These are phyloP conservation scores for Balanococcus diminutus DNA, from an alignment of 2,888 invertebrate species.

Conservation along the genomic window DNA sequence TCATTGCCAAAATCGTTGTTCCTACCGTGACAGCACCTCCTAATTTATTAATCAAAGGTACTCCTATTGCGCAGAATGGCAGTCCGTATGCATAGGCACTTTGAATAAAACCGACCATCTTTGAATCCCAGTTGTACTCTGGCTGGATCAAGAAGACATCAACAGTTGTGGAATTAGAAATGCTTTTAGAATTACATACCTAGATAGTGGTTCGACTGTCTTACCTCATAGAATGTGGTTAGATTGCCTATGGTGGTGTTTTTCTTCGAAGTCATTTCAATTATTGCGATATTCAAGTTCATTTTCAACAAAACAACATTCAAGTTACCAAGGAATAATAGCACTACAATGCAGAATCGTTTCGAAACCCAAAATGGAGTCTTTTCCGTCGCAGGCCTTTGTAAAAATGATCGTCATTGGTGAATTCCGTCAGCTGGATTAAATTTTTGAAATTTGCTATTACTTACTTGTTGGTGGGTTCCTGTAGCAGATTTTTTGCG, in stretches of 20 bases:
- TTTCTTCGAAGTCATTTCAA: neutral
- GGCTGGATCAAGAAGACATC: conserved; percentile 62
- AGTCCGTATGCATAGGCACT: conserved; percentile 92
- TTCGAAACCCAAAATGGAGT: neutral
- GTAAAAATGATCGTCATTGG: too few species aligned
- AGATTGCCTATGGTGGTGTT: neutral
- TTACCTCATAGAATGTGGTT: neutral
- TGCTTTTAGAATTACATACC: neutral
- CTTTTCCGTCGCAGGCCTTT: neutral
- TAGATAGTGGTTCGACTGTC: too few species aligned
- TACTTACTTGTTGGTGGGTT: too few species aligned
- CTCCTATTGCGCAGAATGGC: conserved; percentile 82
- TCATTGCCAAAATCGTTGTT: conserved; percentile 78
- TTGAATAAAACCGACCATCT: conserved; percentile 77
- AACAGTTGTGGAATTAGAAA: neutral
- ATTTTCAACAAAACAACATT: neutral
- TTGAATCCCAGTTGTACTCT: conserved; percentile 82
- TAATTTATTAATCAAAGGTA: conserved; percentile 69
- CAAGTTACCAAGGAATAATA: neutral
- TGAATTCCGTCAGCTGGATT: too few species aligned
- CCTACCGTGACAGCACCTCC: conserved; percentile 83
- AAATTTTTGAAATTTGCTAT: too few species aligned
- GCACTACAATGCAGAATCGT: neutral
- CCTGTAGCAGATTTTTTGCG: too few species aligned
- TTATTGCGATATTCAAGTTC: neutral